phyloP scores from a whole-genome alignment of 2,113 vertebrate genomes.

The Phyllostomus hastatus region DNA sequence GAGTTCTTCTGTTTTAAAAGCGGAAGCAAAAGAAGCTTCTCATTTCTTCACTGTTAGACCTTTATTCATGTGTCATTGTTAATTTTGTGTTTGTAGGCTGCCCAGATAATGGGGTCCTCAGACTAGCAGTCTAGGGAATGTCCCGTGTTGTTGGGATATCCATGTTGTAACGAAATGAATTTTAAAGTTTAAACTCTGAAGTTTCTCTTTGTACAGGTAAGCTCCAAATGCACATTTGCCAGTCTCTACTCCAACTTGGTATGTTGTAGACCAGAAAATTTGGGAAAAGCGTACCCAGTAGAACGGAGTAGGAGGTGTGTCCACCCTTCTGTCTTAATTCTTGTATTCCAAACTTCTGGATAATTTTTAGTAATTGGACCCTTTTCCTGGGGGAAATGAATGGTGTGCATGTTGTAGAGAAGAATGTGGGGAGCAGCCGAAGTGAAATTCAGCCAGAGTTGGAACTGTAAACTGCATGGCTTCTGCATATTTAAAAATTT shows the following conservation, averaged over 20 bases:
- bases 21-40: not conserved
- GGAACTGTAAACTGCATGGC: not conserved
- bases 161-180: conserved; percentile 5
- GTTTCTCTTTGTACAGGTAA: not conserved
- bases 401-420: not conserved
- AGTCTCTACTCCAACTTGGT: not conserved
- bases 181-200: not conserved
- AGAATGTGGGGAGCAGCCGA: not conserved
- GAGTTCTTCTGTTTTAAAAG: not conserved
- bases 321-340: not conserved
- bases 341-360: not conserved
- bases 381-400: not conserved
- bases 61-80: not conserved
- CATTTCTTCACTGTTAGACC: not conserved
- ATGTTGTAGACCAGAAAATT: not conserved
- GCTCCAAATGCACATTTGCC: not conserved
- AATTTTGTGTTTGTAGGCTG: conserved; percentile 22
- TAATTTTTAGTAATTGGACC: not conserved
- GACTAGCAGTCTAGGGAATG: not conserved
- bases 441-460: not conserved
- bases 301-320: not conserved
- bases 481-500: not conserved
- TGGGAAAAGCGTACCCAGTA: not conserved
- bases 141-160: not conserved
- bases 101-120: not conserved